Evolutionary conservation across 2,888 invertebrate species (phyloP), one percentile per base, ranked within the genome.

Genomic region (Pyrochroa serraticornis): DNA sequence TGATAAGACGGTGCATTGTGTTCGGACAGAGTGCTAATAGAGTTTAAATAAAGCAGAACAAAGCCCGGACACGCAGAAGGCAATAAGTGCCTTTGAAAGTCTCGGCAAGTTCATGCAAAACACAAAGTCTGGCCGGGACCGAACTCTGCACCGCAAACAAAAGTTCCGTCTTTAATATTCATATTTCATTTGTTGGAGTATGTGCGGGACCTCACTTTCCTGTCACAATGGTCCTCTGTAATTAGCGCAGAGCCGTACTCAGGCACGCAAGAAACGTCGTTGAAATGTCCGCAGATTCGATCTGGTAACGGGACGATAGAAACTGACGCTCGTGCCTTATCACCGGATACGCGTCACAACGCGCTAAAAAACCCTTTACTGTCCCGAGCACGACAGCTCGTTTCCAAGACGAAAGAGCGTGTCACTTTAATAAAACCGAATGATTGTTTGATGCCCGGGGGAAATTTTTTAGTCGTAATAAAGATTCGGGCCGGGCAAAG

Each of bases 101-200:
- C 30, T 22, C 22, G 43, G 3, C n/a, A 39, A 30, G 14, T 30
- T 43, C 43, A 41, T 13, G 12, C n/a, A 41, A 41, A 41, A 41
- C n/a, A 22, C 22, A 13, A 14, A 14, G 14, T 12, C 39, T 12
- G 43, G 43, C 13, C 43, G n/a, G 10, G 43, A 43, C 13, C n/a
- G 7, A 30, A 14, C 6, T 22, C 14, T 39, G 39, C 38, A 14
- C 38, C 37, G 9, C 60, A 48, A 59, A 63, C 63, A 65, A 63
- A 65, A 61, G 60, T 63, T 62, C 31, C 13, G 49, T 49, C 55
- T 62, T 63, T 65, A 65, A 63, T 63, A 65, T 65, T 65, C 65
- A 65, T 65, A 63, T 65, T 63, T 63, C 58, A 63, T 65, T 65
- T 65, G 62, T 54, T 59, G 44, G 46, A 41, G 54, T 59, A 44